A percentile compares a stretch with the other conserved stretches of the same genome.
These are phyloP conservation scores for Cerastoderma edule DNA, from an alignment of 2,888 invertebrate genomes.

Conservation along the genomic window DNA sequence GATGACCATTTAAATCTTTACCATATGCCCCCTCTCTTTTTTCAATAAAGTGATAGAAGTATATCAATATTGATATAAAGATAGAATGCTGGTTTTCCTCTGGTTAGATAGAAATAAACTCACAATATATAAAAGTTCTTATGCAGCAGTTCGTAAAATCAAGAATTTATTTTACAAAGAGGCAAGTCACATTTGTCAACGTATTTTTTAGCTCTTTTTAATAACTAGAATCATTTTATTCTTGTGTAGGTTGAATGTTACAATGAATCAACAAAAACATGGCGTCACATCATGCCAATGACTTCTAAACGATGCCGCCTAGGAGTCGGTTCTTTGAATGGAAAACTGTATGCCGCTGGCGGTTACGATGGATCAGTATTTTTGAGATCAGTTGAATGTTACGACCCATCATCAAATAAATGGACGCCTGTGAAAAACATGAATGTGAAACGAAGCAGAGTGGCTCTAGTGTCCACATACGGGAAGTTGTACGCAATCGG, in stretches of 20 bases:
- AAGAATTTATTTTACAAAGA: too few relatives aligned
- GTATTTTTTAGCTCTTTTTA: background rate
- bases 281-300: conserved; percentile 92
- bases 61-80: too few relatives aligned
- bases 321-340: conserved; percentile 92
- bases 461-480: conserved; percentile 92
- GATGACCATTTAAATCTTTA: too few relatives aligned
- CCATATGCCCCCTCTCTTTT: too few relatives aligned
- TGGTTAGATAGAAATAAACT: too few relatives aligned
- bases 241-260: conserved; percentile 89
- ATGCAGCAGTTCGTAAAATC: too few relatives aligned
- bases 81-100: too few relatives aligned
- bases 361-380: conserved; percentile 93
- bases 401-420: conserved; percentile 89
- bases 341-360: conserved; percentile 89
- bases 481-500: conserved; percentile 88
- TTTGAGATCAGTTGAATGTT: conserved; percentile 92
- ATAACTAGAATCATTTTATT: background rate
- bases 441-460: conserved; percentile 92
- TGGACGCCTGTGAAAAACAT: conserved; percentile 92
- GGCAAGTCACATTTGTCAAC: too few relatives aligned
- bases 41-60: too few relatives aligned
- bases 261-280: conserved; percentile 89
- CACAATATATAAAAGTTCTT: too few relatives aligned
- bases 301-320: conserved; percentile 91